Base-by-base conservation (phyloP, 2,797 vertebrate species). In the Coracias cyanogaster region DNA sequence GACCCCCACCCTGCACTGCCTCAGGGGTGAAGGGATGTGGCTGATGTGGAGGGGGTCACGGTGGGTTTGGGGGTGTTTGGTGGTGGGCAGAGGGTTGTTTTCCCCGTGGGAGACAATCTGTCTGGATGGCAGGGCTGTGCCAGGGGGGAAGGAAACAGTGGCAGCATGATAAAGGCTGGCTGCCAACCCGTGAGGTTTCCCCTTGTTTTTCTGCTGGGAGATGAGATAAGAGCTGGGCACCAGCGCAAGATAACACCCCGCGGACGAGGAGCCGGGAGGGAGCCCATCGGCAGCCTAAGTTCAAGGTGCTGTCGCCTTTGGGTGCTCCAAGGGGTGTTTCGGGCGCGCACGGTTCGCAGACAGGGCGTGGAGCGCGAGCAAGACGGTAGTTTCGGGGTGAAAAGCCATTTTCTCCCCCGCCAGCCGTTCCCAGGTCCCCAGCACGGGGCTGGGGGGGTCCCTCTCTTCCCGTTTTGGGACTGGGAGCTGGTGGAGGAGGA, bases 201-300 rank as follows among this genome's bases (percentile, higher is more conserved):
- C 93, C 93, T 96, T 94, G 94, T 96, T 95, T 96, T 95, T 87
- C 71, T 96, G 66, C 84, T 28, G 79, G 78, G 76, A 46, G 48
- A 66, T 26, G 78, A 95, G 94, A 91, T 96, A 96, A 95, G 91
- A 94, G 54, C 54, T 0, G 16, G 96, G 83, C 78, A 74, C 81
- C 4, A 2, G 69, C 48, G 5, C 21, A 12, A 41, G 35, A 51
- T 83, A 89, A 43, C 55, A 10, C 82, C 49, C 8, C 2, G 46
- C 45, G 46, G 49, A 39, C 25, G 16, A 37, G 15, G 49, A 76
- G 58, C 81, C 4, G 0, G 54, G 81, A 91, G 61, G 39, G 81
- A 95, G 77, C 70, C 43, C 0, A 1, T 43, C 7, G 1, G 2
- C 60, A 35, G 65, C 83, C 58, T 6, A 28, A 84, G 78, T 26